A percentile compares a stretch with the other conserved stretches of the same genome.
Evolutionary conservation across 2,888 invertebrate species (phyloP).

Genomic region (Linnaemya vulpina): DNA sequence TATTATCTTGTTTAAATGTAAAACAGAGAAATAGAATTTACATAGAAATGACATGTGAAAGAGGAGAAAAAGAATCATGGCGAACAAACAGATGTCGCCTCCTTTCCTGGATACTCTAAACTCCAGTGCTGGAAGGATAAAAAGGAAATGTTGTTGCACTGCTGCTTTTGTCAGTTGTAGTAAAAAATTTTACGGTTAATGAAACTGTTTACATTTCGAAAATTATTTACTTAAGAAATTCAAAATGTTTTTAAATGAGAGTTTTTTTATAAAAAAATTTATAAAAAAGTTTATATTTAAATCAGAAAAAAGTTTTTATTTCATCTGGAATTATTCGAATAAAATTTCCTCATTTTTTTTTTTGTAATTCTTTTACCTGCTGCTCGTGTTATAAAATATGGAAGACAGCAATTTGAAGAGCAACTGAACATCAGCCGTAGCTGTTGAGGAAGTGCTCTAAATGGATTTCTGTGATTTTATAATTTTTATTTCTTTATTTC

Average conservation of each 20-base stretch:
- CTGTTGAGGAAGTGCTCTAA: conserved; percentile 33
- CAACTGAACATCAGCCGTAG: background rate
- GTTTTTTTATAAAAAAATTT: too few relatives aligned
- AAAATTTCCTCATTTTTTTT: background rate
- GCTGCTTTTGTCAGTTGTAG: background rate
- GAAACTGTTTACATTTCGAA: background rate
- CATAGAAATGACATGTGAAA: conserved; percentile 16
- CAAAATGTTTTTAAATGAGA: too few relatives aligned
- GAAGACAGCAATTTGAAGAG: background rate
- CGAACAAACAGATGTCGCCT: background rate
- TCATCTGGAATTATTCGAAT: background rate
- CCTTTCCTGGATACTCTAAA: background rate
- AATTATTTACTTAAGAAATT: background rate
- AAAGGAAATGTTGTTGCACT: background rate
- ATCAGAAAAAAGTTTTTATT: background rate
- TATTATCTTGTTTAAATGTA: conserved; percentile 4
- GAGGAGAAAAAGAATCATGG: background rate
- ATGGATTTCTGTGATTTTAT: conserved; percentile 54
- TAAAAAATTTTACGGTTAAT: background rate
- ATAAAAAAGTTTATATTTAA: too few relatives aligned
- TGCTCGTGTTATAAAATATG: background rate
- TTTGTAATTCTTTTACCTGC: background rate
- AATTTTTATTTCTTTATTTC: background rate
- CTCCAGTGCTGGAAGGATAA: background rate
- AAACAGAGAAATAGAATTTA: conserved; percentile 7